phyloP scores from a whole-genome alignment of 2,113 vertebrate species.

The Saguinus imperator region DNA sequence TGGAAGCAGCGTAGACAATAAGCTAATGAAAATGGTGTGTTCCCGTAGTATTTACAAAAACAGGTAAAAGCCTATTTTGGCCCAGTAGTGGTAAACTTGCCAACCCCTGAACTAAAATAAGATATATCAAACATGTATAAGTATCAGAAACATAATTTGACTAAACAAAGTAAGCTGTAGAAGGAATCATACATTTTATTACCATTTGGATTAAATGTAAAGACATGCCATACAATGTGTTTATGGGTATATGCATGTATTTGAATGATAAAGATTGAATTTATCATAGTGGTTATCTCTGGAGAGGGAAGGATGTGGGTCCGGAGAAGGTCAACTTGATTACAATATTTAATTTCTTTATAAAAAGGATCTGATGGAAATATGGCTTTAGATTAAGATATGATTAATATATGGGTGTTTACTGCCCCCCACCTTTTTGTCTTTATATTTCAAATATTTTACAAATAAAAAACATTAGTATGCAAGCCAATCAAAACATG shows the following conservation, averaged over 20 bases:
- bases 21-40: neutral
- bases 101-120: neutral
- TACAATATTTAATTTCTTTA: neutral
- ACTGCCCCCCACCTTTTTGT: neutral
- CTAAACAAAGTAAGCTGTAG: neutral
- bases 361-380: neutral
- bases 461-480: neutral
- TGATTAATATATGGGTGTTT: neutral
- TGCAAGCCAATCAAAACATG: neutral
- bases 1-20: neutral
- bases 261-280: neutral
- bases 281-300: neutral
- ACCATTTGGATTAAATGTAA: neutral
- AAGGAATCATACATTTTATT: constrained; percentile 11
- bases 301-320: neutral
- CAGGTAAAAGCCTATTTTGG: neutral
- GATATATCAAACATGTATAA: neutral
- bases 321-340: neutral
- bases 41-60: neutral
- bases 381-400: neutral
- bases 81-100: neutral
- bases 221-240: neutral
- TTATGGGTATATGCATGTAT: neutral
- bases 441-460: constrained; percentile 22
- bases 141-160: constrained; percentile 36